These are phyloP conservation scores for Camptogramma bilineatum DNA, from an alignment of 2,888 invertebrate genomes.

Conservation along the genomic window DNA sequence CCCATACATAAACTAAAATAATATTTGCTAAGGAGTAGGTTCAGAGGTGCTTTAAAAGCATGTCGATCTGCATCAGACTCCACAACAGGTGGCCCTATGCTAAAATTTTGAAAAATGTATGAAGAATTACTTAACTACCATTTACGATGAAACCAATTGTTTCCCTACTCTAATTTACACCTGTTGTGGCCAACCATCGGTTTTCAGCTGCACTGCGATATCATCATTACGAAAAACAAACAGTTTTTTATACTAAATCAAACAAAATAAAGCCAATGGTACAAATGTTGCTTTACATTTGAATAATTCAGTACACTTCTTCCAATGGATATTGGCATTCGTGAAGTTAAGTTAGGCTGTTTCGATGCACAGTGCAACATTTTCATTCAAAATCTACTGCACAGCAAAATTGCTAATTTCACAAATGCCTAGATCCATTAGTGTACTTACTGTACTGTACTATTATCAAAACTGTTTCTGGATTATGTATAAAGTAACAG, in stretches of 20 bases:
- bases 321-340: no score
- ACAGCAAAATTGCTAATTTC: no score
- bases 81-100: slow-evolving; percentile 17
- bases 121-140: slow-evolving; percentile 8
- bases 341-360: no score
- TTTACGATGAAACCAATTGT: slow-evolving; percentile 3
- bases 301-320: neutral
- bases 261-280: neutral
- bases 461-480: no score
- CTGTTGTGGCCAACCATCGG: neutral
- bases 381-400: no score
- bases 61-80: neutral
- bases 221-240: neutral
- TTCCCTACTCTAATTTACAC: neutral
- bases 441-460: no score
- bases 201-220: neutral
- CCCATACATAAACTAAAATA: neutral
- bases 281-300: neutral
- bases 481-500: no score
- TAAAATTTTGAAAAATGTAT: slow-evolving; percentile 1
- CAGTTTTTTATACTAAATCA: neutral
- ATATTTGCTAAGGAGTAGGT: neutral
- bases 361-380: no score
- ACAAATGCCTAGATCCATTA: no score
- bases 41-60: neutral